phyloP scores from a whole-genome alignment of 2,113 vertebrate species.

The Vireo altiloquus region DNA sequence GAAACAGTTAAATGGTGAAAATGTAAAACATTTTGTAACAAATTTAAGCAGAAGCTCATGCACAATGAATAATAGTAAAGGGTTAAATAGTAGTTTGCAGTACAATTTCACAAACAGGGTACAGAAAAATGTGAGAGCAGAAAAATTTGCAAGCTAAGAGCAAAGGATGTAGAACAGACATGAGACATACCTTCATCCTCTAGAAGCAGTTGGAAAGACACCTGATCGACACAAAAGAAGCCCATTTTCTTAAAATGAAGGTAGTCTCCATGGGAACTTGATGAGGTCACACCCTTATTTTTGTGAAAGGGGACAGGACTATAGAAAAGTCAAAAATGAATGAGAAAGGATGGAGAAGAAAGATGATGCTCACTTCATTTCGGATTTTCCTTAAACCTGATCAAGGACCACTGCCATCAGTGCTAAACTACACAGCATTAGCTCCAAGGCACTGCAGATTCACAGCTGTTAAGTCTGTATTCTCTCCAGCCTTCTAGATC shows the following conservation, averaged over 20 bases:
- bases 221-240: background rate
- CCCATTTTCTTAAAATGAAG: background rate
- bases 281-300: background rate
- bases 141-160: background rate
- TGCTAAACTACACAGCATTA: background rate
- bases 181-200: background rate
- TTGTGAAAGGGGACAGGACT: background rate
- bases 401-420: background rate
- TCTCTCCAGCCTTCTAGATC: background rate
- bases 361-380: background rate
- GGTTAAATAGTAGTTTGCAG: background rate
- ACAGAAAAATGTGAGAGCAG: background rate
- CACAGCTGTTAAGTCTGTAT: background rate
- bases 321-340: background rate
- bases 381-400: background rate
- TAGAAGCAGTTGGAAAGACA: background rate
- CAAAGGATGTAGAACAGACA: background rate
- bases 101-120: background rate
- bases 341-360: background rate
- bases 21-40: background rate
- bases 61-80: background rate
- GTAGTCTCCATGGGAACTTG: background rate
- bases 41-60: background rate
- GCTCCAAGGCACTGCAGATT: background rate
- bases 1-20: background rate